phyloP scores from a whole-genome alignment of 2,113 vertebrate genomes.

The Dolichotis patagonum region DNA sequence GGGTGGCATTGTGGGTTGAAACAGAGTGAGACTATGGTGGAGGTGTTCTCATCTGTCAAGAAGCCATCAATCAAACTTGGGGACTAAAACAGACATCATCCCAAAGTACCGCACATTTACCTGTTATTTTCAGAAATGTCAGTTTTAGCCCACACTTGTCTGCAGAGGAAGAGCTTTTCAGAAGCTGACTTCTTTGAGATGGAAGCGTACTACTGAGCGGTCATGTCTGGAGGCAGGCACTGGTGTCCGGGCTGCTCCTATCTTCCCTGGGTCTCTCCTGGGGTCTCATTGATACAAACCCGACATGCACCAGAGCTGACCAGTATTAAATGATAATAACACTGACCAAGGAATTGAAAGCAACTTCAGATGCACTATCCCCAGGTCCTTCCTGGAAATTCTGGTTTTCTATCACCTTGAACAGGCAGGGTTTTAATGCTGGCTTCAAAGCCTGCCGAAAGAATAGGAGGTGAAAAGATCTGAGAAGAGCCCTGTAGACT shows the following conservation, averaged over 20 bases:
- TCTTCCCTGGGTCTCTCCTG: neutral
- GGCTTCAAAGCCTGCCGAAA: neutral
- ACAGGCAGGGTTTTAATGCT: neutral
- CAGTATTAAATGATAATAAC: neutral
- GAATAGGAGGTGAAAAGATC: neutral
- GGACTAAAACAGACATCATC: fast-evolving
- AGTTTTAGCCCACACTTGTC: neutral
- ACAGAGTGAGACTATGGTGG: neutral
- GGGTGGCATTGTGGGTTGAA: neutral
- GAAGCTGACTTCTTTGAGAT: neutral
- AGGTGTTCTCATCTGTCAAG: neutral
- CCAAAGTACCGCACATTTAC: neutral
- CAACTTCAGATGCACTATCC: neutral
- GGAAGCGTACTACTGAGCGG: neutral
- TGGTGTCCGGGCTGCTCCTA: fast-evolving
- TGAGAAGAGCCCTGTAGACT: neutral
- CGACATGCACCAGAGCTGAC: fast-evolving
- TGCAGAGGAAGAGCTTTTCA: neutral
- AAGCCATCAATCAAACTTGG: neutral
- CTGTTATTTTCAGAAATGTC: neutral
- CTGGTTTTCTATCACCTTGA: neutral
- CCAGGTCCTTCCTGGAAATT: neutral
- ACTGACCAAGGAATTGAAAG: neutral
- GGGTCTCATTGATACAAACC: neutral
- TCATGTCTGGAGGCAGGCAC: neutral